phyloP scores from a whole-genome alignment of 2,888 invertebrate species.

The Liopterus haemorrhoidalis region DNA sequence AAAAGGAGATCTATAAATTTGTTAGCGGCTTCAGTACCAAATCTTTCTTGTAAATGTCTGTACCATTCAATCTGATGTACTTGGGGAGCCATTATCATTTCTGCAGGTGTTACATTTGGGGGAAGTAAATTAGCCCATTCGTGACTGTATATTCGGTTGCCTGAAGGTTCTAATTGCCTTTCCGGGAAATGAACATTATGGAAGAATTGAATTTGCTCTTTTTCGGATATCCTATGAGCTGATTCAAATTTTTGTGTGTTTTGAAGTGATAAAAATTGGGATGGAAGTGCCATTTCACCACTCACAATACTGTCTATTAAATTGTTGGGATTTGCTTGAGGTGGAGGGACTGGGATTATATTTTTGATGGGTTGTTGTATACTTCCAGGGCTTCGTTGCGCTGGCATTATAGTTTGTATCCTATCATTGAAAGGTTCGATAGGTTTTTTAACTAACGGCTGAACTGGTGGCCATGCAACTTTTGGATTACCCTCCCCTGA shows the following conservation, averaged over 20 bases:
- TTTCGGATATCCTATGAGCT: slow-evolving; percentile 41
- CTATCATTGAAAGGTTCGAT: slow-evolving; percentile 5
- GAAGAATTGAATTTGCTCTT: slow-evolving; percentile 52
- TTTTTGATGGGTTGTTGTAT: slow-evolving; percentile 24
- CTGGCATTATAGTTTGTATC: slow-evolving; percentile 13
- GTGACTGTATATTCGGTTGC: slow-evolving; percentile 31
- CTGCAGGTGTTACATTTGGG: slow-evolving; percentile 52
- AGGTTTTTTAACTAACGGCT: slow-evolving; percentile 20
- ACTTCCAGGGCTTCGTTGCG: slow-evolving; percentile 19
- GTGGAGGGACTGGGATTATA: slow-evolving; percentile 25
- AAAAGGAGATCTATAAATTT: slow-evolving; percentile 48
- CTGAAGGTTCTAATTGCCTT: slow-evolving; percentile 33
- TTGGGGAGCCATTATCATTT: slow-evolving; percentile 52
- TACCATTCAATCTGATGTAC: slow-evolving; percentile 53
- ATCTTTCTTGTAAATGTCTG: slow-evolving; percentile 49
- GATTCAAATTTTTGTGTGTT: slow-evolving; percentile 21
- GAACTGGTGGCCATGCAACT: slow-evolving; percentile 25
- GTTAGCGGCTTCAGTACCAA: slow-evolving; percentile 53
- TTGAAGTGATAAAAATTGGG: slow-evolving; percentile 36
- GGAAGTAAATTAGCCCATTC: slow-evolving; percentile 48
- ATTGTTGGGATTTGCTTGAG: slow-evolving; percentile 30
- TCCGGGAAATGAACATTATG: slow-evolving; percentile 55
- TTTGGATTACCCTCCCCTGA: slow-evolving; percentile 30
- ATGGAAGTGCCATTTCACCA: slow-evolving; percentile 45
- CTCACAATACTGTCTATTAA: slow-evolving; percentile 29